Evolutionary conservation across 92 coral and sea anemone genomes (phyloP).

Genomic region (Palythoa grandis): DNA sequence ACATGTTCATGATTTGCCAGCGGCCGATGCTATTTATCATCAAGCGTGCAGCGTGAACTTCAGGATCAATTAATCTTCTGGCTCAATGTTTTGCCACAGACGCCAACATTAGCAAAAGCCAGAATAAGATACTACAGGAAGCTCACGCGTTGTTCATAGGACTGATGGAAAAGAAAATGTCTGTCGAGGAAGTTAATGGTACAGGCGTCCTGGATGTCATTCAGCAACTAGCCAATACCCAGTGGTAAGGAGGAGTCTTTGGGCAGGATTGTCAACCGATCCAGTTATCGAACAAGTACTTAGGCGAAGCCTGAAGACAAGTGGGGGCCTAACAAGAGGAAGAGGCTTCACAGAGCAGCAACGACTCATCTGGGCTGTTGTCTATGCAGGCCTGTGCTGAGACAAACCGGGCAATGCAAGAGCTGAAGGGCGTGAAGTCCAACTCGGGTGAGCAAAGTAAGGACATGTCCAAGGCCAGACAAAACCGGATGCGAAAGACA

Average conservation of each 20-base stretch:
- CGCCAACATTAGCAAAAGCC: constrained; percentile 20
- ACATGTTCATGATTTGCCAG: constrained; percentile 38
- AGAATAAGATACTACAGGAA: constrained; percentile 6
- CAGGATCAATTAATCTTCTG: background rate
- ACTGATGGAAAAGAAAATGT: constrained; percentile 32
- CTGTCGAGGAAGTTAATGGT: constrained; percentile 31
- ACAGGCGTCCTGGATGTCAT: constrained; percentile 36
- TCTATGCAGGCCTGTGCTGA: background rate
- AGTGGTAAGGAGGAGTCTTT: background rate
- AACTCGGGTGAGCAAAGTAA: background rate
- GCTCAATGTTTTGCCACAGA: constrained; percentile 17
- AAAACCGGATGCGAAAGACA: background rate
- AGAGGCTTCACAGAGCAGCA: background rate
- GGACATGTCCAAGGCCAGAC: background rate
- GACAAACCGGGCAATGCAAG: too few species aligned
- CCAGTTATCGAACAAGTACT: background rate
- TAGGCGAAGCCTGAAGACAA: background rate
- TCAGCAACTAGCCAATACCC: background rate
- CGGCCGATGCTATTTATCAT: constrained; percentile 1
- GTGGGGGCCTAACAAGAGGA: background rate
- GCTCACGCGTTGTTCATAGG: constrained; percentile 37
- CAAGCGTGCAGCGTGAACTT: too few species aligned
- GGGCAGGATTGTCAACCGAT: background rate
- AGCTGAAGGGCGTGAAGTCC: background rate
- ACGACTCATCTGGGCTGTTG: background rate